Evolutionary conservation across 2,888 invertebrate species (phyloP).

Genomic region (Hanleya hanleyi): DNA sequence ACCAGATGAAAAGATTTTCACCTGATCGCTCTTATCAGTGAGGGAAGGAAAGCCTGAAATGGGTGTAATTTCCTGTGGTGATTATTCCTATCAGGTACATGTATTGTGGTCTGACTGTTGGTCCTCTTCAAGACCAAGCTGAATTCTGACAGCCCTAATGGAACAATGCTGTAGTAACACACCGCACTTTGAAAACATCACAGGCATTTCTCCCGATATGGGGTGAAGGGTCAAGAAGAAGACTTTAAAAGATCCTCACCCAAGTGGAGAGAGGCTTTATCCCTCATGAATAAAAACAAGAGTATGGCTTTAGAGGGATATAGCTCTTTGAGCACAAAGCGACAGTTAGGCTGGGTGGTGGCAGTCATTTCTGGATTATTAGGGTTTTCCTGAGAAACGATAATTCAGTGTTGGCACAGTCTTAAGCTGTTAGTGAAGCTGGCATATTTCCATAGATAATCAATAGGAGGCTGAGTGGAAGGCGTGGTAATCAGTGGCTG

Average conservation of each 20-base stretch:
- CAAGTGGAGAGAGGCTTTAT: background rate
- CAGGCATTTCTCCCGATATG: no score
- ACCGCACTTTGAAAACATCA: background rate
- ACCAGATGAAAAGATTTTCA: background rate
- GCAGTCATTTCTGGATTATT: no score
- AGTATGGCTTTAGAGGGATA: background rate
- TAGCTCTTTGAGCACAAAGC: background rate
- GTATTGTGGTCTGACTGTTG: no score
- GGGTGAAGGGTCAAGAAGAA: no score
- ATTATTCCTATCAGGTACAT: background rate
- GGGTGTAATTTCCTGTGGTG: background rate
- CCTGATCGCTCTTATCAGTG: background rate
- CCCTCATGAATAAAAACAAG: slow-evolving; percentile 5
- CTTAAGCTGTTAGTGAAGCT: no score
- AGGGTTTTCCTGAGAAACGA: no score
- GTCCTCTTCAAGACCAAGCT: no score
- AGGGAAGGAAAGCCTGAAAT: slow-evolving; percentile 3
- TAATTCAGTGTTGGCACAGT: no score
- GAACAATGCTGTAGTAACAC: background rate
- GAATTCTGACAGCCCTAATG: background rate
- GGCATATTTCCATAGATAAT: no score
- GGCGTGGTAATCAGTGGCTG: no score
- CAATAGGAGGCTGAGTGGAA: no score
- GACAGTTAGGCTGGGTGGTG: no score
- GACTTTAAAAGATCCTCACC: background rate